A percentile compares a stretch with the other conserved stretches of the same genome.
Evolutionary conservation across 1,140 invertebrate species (phyloP).

Genomic region (Psilanteris sp.): DNA sequence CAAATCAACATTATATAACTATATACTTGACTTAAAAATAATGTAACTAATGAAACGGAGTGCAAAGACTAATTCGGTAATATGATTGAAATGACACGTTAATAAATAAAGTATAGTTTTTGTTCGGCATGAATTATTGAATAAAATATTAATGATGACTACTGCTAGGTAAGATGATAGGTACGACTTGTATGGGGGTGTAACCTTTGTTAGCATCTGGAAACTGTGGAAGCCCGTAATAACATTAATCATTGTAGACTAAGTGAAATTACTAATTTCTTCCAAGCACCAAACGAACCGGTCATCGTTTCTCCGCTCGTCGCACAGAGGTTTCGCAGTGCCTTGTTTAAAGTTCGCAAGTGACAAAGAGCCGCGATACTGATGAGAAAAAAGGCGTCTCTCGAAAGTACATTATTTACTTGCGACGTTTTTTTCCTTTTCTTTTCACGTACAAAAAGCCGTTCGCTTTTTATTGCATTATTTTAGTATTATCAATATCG

Average conservation of each 20-base stretch:
- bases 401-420: constrained; percentile 38
- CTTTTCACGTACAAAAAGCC: too few relatives aligned
- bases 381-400: constrained; percentile 34
- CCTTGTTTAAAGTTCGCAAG: constrained; percentile 31
- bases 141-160: constrained; percentile 47
- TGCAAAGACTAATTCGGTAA: too few relatives aligned
- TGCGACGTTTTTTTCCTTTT: constrained; percentile 7
- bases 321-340: constrained; percentile 43
- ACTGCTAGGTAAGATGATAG: constrained; percentile 18
- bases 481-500: too few relatives aligned
- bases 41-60: too few relatives aligned
- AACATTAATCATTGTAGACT: constrained; percentile 66
- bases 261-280: constrained; percentile 67
- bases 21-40: too few relatives aligned
- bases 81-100: constrained; percentile 9
- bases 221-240: constrained; percentile 51
- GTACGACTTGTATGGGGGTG: constrained; percentile 11
- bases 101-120: constrained; percentile 31
- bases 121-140: neutral
- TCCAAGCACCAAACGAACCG: constrained; percentile 48
- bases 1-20: too few relatives aligned
- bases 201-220: constrained; percentile 52
- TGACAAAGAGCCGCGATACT: constrained; percentile 37
- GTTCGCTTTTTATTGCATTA: too few relatives aligned
- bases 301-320: constrained; percentile 40